Evolutionary conservation across 2,888 invertebrate genomes (phyloP), one percentile per base, ranked within the genome.

Genomic region (Andrena hattorfiana): DNA sequence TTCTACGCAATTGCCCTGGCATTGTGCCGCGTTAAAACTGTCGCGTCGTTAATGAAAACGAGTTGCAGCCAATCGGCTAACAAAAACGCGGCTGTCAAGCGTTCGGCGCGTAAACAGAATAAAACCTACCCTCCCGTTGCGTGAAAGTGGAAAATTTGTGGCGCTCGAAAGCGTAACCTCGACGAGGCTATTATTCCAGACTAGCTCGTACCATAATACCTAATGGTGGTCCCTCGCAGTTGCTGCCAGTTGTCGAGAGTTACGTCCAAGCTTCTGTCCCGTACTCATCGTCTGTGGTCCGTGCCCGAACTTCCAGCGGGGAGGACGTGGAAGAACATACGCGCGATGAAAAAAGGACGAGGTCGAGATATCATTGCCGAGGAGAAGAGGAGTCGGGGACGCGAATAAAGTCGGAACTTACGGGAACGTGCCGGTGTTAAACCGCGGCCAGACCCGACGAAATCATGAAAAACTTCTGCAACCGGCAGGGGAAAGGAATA

Each of bases 11-110:
- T 62, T 30, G 8, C n/a, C 13, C 13, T 13, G 2, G 13, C n/a
- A 23, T 63, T 42, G 23, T 63, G n/a, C 62, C 56, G 56, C 32
- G 48, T 79, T 69, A 56, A 54, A 69, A 42, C 48, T 26, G 64
- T 26, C 64, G 35, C 8, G 28, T 30, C 49, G 66, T 66, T 49
- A 8, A 28, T 66, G 28, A 66, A 54, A 51, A 51, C 67, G 23
- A 54, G 51, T 54, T 30, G 51, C 32, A 54, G 54, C n/a, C 67
- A 32, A 67, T 67, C 54, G n/a, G 49, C 16, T 30, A 28, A 67
- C 28, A 20, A 63, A 35, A 35, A 35, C 35, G 0, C 35, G 48
- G 20, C 20, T 51, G 1, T 26, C 51, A 13, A 30, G 51, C 30
- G 28, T 56, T 56, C 23, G 56, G 23, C 23, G 28, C 0, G 26